Evolutionary conservation across 2,888 invertebrate species (phyloP).

Genomic region (Agrotis puta): DNA sequence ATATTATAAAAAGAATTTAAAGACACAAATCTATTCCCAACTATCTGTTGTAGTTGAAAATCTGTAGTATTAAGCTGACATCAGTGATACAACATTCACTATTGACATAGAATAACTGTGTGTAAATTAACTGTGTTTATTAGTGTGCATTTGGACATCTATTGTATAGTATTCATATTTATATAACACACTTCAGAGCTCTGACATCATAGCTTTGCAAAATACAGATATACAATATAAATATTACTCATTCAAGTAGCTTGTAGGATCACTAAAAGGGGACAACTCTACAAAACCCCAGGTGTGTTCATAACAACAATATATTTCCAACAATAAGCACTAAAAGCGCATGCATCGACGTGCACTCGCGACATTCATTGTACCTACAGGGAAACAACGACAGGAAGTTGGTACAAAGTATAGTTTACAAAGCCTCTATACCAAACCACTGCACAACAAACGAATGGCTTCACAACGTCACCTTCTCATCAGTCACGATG

Average conservation of each 20-base stretch:
- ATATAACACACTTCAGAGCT: conserved; percentile 35
- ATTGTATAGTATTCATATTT: conserved; percentile 32
- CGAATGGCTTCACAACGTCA: conserved; percentile 80
- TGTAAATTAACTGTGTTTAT: conserved; percentile 31
- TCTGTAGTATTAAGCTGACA: conserved; percentile 13
- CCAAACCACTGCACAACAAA: conserved; percentile 72
- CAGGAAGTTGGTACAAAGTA: conserved; percentile 80
- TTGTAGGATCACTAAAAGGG: conserved; percentile 8
- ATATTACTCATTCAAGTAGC: conserved; percentile 19
- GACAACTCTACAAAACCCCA: conserved; percentile 32
- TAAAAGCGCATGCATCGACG: conserved; percentile 83
- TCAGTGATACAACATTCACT: conserved; percentile 43
- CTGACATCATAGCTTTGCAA: conserved; percentile 53
- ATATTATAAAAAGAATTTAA: conserved; percentile 9
- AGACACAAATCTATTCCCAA: conserved; percentile 14
- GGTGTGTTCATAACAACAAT: conserved; percentile 43
- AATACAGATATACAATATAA: conserved; percentile 23
- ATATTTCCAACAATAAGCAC: conserved; percentile 57
- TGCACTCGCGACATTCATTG: conserved; percentile 70
- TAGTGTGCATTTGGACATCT: conserved; percentile 16
- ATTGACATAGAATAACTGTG: conserved; percentile 45
- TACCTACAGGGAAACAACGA: conserved; percentile 75
- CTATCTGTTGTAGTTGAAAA: not conserved
- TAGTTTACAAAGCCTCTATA: conserved; percentile 74
- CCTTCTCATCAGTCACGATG: conserved; percentile 89